These are phyloP conservation scores for Zootermopsis nevadensis DNA, from an alignment of 2,888 invertebrate genomes.

Conservation along the genomic window DNA sequence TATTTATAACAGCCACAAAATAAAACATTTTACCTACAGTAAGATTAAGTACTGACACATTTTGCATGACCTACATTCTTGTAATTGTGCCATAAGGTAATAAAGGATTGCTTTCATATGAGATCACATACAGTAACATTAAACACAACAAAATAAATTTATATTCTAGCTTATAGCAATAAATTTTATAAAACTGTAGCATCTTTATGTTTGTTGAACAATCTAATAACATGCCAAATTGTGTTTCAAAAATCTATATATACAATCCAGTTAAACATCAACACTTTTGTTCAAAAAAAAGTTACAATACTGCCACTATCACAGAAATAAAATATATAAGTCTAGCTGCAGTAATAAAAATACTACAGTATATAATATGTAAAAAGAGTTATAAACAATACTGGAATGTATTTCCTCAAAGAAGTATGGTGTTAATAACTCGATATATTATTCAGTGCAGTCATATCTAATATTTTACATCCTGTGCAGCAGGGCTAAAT, in stretches of 20 bases:
- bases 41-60: not conserved
- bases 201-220: not conserved
- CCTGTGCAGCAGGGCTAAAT: not conserved
- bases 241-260: conserved; percentile 4
- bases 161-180: conserved; percentile 3
- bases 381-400: conserved; percentile 31
- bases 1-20: conserved; percentile 18
- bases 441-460: conserved; percentile 24
- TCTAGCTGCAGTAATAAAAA: not conserved
- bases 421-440: conserved; percentile 36
- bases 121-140: conserved; percentile 32
- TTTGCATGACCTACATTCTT: not conserved
- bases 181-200: conserved; percentile 6
- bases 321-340: conserved; percentile 30
- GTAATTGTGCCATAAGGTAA: not conserved
- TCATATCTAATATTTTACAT: not conserved
- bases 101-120: conserved; percentile 12
- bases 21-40: conserved; percentile 23
- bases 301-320: conserved; percentile 33
- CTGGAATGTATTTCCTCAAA: conserved; percentile 27
- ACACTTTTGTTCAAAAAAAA: conserved; percentile 13
- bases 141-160: conserved; percentile 17
- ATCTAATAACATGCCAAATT: conserved; percentile 1
- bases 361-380: conserved; percentile 30
- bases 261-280: conserved; percentile 25